phyloP scores from a whole-genome alignment of 2,113 vertebrate species.

The Prionailurus bengalensis region DNA sequence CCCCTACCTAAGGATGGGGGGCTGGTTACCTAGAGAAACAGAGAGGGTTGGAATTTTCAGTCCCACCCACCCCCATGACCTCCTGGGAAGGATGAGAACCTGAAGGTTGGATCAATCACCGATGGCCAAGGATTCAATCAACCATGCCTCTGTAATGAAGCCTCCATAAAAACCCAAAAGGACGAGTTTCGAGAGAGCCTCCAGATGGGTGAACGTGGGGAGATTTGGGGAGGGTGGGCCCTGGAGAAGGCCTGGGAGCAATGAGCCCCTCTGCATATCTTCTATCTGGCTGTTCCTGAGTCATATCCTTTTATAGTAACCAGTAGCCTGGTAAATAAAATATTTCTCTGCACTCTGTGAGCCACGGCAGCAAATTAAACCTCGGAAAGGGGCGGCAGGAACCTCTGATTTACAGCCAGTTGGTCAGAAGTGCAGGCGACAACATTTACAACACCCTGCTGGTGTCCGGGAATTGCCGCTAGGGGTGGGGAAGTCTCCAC shows the following conservation, averaged over 20 bases:
- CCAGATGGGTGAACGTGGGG: fast-evolving
- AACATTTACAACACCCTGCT: no score
- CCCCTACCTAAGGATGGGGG: neutral
- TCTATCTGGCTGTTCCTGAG: neutral
- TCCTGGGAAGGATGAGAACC: neutral
- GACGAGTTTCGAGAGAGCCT: neutral
- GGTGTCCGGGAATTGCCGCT: neutral
- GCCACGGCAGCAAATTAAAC: neutral
- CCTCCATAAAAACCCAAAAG: neutral
- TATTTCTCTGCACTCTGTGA: neutral
- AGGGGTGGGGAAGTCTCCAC: neutral
- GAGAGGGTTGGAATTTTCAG: neutral
- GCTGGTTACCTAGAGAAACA: neutral
- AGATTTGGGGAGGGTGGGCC: neutral
- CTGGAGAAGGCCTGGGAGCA: neutral
- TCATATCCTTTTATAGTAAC: neutral
- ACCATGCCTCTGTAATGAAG: neutral
- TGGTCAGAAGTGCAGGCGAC: no score
- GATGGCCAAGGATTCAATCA: neutral
- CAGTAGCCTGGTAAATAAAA: neutral
- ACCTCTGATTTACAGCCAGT: neutral
- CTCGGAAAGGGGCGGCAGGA: fast-evolving
- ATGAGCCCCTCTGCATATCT: neutral
- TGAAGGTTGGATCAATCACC: neutral
- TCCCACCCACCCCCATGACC: neutral